Base-by-base conservation (phyloP, 2,797 vertebrate species). In the Micromesistius poutassou region DNA sequence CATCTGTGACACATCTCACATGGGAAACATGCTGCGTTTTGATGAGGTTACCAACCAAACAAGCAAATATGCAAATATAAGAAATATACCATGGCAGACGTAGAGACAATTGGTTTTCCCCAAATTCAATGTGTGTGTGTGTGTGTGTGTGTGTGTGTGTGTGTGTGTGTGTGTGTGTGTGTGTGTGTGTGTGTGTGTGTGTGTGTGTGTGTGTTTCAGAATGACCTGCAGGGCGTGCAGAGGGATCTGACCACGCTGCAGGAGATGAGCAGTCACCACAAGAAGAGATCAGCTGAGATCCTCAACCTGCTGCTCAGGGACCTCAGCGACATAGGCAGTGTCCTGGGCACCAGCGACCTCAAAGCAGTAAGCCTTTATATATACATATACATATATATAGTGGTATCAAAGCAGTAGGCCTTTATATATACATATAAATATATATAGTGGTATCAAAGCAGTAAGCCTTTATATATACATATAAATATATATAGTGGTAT, bases 231-330 rank as follows among this genome's bases (percentile, higher is more conserved):
- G 68, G 86, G 79, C 0, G 92, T 94, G 0, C 95, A 97, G 91
- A 93, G 94, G 86, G 96, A 98, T 81, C 84, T 99, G 77, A 91
- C 90, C 70, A 89, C 94, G 78, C 84, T 98, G 71, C 96, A 97
- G 88, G 97, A 98, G 78, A 89, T 98, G 75, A 97, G 95, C 82
- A 94, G 93, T 78, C 97, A 98, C 84, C 96, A 97, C 81, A 98
- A 94, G 89, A 98, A 96, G 88, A 93, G 97, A 80, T 95, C 96
- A 0, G 94, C 95, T 0, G 97, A 99, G 87, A 97, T 99, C 83
- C 85, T 99, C 74, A 94, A 92, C 77, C 89, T 98, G 86, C 92
- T 99, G 79, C 91, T 99, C 25, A 94, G 96, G 87, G 98, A 99
- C 76, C 93, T 99, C 81, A 93, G 93, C 0, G 98, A 99, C 89